Evolutionary conservation across 2,797 vertebrate species (phyloP).

Genomic region (Sebastes diploproa): DNA sequence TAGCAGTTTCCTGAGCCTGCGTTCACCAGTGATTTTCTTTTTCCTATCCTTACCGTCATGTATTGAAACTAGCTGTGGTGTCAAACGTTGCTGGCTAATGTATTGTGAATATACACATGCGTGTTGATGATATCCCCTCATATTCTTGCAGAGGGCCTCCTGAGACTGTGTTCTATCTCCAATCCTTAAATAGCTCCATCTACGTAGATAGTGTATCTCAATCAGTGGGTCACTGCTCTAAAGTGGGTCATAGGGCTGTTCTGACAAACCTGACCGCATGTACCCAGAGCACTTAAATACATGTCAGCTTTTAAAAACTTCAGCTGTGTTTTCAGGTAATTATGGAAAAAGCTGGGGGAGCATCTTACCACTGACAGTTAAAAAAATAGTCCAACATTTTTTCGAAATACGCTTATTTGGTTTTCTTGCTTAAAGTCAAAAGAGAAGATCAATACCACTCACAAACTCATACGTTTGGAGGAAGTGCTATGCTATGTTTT

Average conservation of each 20-base stretch:
- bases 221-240: slow-evolving; percentile 48
- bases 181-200: slow-evolving; percentile 57
- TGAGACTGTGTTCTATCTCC: slow-evolving; percentile 13
- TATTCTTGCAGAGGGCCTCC: slow-evolving; percentile 2
- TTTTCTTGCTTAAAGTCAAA: neutral
- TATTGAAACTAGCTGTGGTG: neutral
- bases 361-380: neutral
- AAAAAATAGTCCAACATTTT: neutral
- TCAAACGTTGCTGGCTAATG: neutral
- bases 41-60: neutral
- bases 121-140: neutral
- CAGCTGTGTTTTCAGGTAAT: neutral
- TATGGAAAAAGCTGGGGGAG: neutral
- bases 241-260: slow-evolving; percentile 57
- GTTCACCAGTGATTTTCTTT: neutral
- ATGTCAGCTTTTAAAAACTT: neutral
- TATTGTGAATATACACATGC: neutral
- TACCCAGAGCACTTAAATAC: neutral
- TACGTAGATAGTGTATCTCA: slow-evolving; percentile 40
- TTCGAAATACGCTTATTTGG: neutral
- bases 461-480: no score
- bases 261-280: neutral
- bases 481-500: no score
- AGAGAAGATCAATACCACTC: neutral
- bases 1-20: neutral